Percentiles rank a stretch among this genome's conserved stretches.
These are phyloP conservation scores for Ischnus inquisitorius DNA, from an alignment of 2,888 invertebrate species.

Conservation along the genomic window DNA sequence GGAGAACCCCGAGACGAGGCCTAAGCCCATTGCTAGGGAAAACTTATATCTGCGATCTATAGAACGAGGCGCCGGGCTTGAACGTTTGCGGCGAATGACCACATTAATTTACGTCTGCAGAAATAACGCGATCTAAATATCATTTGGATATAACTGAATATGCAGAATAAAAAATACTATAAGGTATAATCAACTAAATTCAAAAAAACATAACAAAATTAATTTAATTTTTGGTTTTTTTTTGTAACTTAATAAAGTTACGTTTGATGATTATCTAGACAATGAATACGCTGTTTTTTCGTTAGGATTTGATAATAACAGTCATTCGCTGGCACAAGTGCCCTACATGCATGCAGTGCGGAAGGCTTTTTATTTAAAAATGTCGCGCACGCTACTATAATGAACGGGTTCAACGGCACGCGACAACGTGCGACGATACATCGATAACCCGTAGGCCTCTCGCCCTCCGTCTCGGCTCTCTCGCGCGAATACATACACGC, in stretches of 20 bases:
- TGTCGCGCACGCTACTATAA: constrained; percentile 43
- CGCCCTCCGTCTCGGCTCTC: constrained; percentile 12
- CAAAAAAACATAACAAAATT: too few species aligned
- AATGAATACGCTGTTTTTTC: not conserved
- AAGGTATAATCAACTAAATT: too few species aligned
- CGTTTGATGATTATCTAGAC: not conserved
- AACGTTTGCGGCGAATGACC: constrained; percentile 1
- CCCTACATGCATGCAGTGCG: not conserved
- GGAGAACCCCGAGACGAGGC: constrained; percentile 4
- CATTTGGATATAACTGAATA: too few species aligned
- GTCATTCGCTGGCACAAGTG: not conserved
- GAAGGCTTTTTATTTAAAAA: not conserved
- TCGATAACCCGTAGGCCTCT: constrained; percentile 49
- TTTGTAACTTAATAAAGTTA: not conserved
- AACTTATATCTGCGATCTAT: constrained; percentile 36
- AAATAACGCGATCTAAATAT: too few species aligned
- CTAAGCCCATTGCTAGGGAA: constrained; percentile 26
- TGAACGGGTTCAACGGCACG: constrained; percentile 57
- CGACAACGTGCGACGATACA: constrained; percentile 41
- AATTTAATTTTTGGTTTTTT: constrained; percentile 4
- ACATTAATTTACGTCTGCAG: not conserved
- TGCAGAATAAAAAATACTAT: too few species aligned
- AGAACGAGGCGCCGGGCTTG: not conserved
- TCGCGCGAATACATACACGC: not conserved
- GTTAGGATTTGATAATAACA: not conserved